Base-by-base conservation (phyloP, 2,888 invertebrate species). In the Hydrotaea cyrtoneurina region DNA sequence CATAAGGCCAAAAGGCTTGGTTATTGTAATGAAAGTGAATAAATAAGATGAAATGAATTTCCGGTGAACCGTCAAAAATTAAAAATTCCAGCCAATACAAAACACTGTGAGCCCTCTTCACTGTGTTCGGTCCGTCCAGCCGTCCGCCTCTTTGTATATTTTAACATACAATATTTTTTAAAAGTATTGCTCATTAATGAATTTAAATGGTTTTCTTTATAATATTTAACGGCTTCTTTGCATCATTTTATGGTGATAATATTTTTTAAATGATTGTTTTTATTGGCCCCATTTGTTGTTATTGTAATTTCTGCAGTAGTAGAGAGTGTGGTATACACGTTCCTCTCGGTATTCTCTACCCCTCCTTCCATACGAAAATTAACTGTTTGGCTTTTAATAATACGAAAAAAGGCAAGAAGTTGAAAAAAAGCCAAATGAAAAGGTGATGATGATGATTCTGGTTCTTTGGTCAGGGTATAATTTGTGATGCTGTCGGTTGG, bases 121-220 rank as follows among this genome's bases (percentile, higher is more conserved):
- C 39, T 57, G 36, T 15, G 19, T 13, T 57, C 69, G n/a, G 69
- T 57, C 71, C 17, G 31, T 31, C 36, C 31, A 11, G 17, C 15
- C n/a, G 15, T 57, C 17, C 55, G 43, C 36, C 23, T 17, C 13
- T 64, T 31, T 36, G 31, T 17, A 17, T n/a, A 64, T 64, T 74
- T 81, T 57, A 81, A 76, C 71, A 78, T 79, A 36, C 50, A 84
- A 84, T 78, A 84, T 76, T 81, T 79, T 83, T 82, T 64, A 69
- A 82, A 86, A 88, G 88, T 89, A 88, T 88, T 88, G 89, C 90
- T 91, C 92, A 91, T 92, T 91, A 92, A 92, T 91, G 91, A 92
- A 89, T 91, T 92, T 92, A 91, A 91, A 91, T 92, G 89, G 91
- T 89, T 90, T 90, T 90, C 91, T 92, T 92, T 89, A 91, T 91